Base-by-base conservation (phyloP, 2,888 invertebrate species). In the Ecliptopera silaceata region DNA sequence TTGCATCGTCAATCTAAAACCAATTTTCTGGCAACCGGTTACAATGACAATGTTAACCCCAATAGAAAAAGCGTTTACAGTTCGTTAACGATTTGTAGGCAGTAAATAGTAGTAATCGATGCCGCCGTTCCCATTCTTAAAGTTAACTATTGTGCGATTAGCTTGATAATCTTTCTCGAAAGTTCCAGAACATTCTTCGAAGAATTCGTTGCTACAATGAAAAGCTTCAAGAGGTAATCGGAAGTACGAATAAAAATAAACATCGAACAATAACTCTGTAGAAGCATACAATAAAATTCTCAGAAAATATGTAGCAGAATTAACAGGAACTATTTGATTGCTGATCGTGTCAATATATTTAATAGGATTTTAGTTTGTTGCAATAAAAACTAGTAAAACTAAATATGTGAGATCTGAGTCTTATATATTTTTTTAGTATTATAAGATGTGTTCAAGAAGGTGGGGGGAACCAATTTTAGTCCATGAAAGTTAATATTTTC, bases 31-130 rank as follows among this genome's bases (percentile, higher is more conserved):
- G 49, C 15, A 18, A 60, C 65, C 60, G 61, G 65, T 63, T 60
- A 41, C 57, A 60, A 61, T 61, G 58, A 64, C 65, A 65, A 69
- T 69, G 65, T 65, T 66, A 67, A 68, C 54, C 64, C 68, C 63
- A 69, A 68, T 72, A 69, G 65, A 54, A 63, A 66, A 69, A 68
- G 56, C 59, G 65, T 73, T 73, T 52, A 66, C 52, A 65, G 68
- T 53, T 64, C 54, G 64, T 70, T 70, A 67, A 66, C 65, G 61
- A 60, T 52, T 60, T 44, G 61, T 61, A 42, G 60, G 47, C 60
- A 51, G 64, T 72, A 71, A 69, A 73, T 69, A 64, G 64, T 68
- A 51, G 68, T 67, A 59, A 66, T 58, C 63, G 65, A 59, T 59
- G 65, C 55, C 22, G 46, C 53, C 55, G 59, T 60, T 63, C 70